Evolutionary conservation across 2,797 vertebrate genomes (phyloP).

Genomic region (Danio choprae): DNA sequence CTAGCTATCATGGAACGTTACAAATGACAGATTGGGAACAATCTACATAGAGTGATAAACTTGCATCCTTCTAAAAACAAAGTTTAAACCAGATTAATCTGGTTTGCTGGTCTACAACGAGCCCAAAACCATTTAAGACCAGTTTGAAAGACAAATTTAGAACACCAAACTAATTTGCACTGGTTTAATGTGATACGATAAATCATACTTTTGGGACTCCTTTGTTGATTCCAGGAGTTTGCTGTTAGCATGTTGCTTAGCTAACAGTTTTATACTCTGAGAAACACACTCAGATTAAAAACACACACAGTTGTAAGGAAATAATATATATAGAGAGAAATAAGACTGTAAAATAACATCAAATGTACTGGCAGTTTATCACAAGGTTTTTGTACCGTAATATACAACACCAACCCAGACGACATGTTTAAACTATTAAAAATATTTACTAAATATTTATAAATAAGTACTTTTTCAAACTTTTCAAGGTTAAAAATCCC

Average conservation of each 20-base stretch:
- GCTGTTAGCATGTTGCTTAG: slow-evolving; percentile 14
- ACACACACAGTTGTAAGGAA: neutral
- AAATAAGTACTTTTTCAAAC: too few relatives aligned
- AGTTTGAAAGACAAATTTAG: neutral
- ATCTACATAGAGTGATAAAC: neutral
- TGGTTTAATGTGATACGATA: neutral
- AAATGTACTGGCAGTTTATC: too few relatives aligned
- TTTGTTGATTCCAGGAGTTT: neutral
- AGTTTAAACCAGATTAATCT: neutral
- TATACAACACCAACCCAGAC: too few relatives aligned
- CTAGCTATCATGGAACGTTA: neutral
- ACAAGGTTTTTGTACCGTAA: too few relatives aligned
- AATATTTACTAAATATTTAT: too few relatives aligned
- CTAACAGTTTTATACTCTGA: neutral
- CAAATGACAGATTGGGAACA: neutral
- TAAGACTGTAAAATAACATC: too few relatives aligned
- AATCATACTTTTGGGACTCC: neutral
- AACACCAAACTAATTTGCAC: neutral
- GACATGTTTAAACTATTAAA: too few relatives aligned
- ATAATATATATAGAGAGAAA: too few relatives aligned
- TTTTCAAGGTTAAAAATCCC: too few relatives aligned
- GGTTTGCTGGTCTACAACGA: neutral
- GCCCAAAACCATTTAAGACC: neutral
- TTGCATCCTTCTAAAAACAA: neutral
- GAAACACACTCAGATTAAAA: neutral